Base-by-base conservation (phyloP, 2,113 vertebrate genomes). In the Pithys albifrons region DNA sequence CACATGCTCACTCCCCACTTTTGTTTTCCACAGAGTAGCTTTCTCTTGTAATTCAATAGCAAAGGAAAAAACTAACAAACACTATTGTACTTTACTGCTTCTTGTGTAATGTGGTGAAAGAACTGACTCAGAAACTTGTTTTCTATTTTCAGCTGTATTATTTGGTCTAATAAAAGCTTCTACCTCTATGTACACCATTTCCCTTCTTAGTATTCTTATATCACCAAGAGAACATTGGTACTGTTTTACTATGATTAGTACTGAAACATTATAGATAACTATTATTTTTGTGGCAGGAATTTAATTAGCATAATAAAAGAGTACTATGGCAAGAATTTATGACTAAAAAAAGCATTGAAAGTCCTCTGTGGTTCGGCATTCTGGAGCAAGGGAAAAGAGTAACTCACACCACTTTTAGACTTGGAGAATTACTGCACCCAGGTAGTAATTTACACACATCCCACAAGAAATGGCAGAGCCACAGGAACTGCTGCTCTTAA, bases 401-500 rank as follows among this genome's bases (percentile, higher is more conserved):
- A 92, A 77, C 61, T 78, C 72, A 77, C 14, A 57, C 7, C 57
- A 78, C 72, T 93, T 90, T 71, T 31, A 86, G 46, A 90, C 62
- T 82, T 29, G 0, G 1, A 88, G 51, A 57, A 90, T 90, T 88
- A 84, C 72, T 77, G 57, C 65, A 92, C 41, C 85, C 65, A 89
- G 84, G 85, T 14, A 86, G 79, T 77, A 96, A 93, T 96, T 97
- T 77, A 95, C 85, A 94, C 57, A 64, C 57, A 93, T 88, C 72
- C 90, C 95, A 85, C 76, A 97, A 88, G 95, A 94, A 93, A 93
- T 51, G 72, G 93, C 79, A 94, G 81, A 94, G 58, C 88, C 81
- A 48, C 77, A 85, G 90, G 75, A 94, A 96, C 96, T 80, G 93
- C 85, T 90, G 83, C 85, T 94, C 79, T 64, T 77, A 88, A 93